Evolutionary conservation across 2,113 vertebrate genomes (phyloP).

Genomic region (Caretta caretta): DNA sequence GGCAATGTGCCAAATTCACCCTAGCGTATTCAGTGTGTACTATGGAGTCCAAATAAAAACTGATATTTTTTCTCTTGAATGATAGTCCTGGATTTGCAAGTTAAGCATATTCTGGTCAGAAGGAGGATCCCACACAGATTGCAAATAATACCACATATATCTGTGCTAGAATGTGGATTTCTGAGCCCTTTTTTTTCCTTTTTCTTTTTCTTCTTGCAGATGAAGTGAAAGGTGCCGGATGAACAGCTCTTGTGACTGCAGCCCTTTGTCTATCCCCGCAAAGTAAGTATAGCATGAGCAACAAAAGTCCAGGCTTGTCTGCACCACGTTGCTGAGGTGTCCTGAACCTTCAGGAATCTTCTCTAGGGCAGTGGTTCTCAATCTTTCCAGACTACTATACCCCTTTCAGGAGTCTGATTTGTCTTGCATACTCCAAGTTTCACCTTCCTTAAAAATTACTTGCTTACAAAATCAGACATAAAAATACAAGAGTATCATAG

Average conservation of each 20-base stretch:
- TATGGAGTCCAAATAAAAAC: not conserved
- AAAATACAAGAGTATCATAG: too few species aligned
- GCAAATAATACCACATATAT: not conserved
- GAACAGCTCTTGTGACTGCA: not conserved
- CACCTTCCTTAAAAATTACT: too few species aligned
- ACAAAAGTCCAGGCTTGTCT: not conserved
- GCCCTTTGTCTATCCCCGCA: not conserved
- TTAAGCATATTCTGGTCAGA: not conserved
- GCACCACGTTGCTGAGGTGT: not conserved
- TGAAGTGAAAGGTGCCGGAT: not conserved
- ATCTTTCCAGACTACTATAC: too few species aligned
- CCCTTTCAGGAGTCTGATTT: too few species aligned
- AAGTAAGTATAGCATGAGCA: not conserved
- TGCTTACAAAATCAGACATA: too few species aligned
- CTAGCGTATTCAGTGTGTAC: not conserved
- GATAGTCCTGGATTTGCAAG: not conserved
- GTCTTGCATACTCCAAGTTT: too few species aligned
- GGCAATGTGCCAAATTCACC: not conserved
- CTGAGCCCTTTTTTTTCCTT: not conserved
- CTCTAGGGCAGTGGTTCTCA: not conserved
- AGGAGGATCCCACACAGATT: not conserved
- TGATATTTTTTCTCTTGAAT: not conserved
- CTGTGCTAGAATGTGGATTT: not conserved
- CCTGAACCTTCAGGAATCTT: not conserved
- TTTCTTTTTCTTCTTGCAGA: not conserved